These are phyloP conservation scores for Semicossyphus pulcher DNA, from an alignment of 2,113 vertebrate species.

Conservation along the genomic window DNA sequence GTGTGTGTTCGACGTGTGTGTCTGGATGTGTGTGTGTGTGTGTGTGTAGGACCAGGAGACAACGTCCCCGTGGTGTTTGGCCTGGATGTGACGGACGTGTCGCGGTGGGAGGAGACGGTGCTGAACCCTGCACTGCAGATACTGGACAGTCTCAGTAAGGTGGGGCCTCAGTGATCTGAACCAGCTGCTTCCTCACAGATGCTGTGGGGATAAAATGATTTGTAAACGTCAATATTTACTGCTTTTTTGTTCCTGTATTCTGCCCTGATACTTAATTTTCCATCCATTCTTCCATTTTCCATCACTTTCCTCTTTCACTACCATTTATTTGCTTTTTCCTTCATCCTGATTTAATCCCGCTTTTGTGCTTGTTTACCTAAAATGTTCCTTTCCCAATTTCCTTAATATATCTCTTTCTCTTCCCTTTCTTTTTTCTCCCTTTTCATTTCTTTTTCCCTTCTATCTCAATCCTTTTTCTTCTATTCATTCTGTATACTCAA, in stretches of 20 bases:
- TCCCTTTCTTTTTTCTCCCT: background rate
- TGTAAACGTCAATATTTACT: background rate
- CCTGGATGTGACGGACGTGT: slow-evolving; percentile 90
- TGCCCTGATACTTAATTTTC: background rate
- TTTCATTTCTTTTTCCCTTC: background rate
- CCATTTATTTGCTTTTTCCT: background rate
- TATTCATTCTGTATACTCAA: background rate
- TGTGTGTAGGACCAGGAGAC: slow-evolving; percentile 86
- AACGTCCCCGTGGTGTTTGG: slow-evolving; percentile 89
- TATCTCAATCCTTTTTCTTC: too few species aligned
- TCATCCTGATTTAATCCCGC: background rate
- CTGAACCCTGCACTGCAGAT: slow-evolving; percentile 91
- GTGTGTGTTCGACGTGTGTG: slow-evolving; percentile 13
- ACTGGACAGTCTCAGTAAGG: slow-evolving; percentile 91
- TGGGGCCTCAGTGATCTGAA: slow-evolving; percentile 62
- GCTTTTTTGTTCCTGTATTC: background rate
- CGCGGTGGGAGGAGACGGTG: slow-evolving; percentile 89
- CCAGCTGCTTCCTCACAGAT: slow-evolving; percentile 10
- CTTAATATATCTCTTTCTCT: background rate
- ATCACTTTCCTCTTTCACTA: background rate
- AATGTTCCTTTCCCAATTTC: background rate
- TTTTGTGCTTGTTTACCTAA: background rate
- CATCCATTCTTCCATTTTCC: background rate
- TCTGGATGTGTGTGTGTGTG: slow-evolving; percentile 37
- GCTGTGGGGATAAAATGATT: background rate